phyloP scores from a whole-genome alignment of 2,888 invertebrate species.

The Eustalomyia histrio region DNA sequence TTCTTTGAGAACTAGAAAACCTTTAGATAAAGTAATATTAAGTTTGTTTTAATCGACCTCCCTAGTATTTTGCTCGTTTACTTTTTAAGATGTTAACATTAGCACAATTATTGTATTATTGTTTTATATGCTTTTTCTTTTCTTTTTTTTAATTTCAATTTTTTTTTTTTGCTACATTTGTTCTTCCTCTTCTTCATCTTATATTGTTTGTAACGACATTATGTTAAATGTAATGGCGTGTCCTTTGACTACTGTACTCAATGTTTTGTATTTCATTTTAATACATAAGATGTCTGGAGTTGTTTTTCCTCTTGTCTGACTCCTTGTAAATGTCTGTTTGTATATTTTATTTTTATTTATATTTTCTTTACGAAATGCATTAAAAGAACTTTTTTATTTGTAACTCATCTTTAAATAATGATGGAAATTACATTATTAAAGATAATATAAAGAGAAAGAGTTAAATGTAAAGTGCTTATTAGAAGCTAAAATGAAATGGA shows the following conservation, averaged over 20 bases:
- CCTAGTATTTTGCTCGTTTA: neutral
- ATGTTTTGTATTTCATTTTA: conserved; percentile 31
- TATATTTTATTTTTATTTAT: neutral
- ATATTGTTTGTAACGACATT: conserved; percentile 38
- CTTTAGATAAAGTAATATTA: too few relatives aligned
- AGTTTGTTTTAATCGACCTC: neutral
- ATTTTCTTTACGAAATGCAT: conserved; percentile 4
- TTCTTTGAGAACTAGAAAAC: too few relatives aligned
- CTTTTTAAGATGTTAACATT: conserved; percentile 36
- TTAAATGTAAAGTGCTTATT: conserved; percentile 29
- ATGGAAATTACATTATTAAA: conserved; percentile 34
- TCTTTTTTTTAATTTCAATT: neutral
- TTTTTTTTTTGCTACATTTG: neutral
- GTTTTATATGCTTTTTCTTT: conserved; percentile 16
- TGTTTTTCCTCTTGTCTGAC: conserved; percentile 1
- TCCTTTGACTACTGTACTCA: conserved; percentile 43
- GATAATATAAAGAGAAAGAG: neutral
- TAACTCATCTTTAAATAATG: conserved; percentile 25
- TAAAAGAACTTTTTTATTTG: conserved; percentile 15
- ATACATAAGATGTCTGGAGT: conserved; percentile 37
- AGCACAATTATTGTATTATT: conserved; percentile 33
- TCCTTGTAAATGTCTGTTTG: conserved; percentile 28
- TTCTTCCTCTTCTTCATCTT: conserved; percentile 12
- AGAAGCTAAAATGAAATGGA: conserved; percentile 6
- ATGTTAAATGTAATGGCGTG: conserved; percentile 45